Base-by-base conservation (phyloP, 2,113 vertebrate species). In the Actinemys pallida region DNA sequence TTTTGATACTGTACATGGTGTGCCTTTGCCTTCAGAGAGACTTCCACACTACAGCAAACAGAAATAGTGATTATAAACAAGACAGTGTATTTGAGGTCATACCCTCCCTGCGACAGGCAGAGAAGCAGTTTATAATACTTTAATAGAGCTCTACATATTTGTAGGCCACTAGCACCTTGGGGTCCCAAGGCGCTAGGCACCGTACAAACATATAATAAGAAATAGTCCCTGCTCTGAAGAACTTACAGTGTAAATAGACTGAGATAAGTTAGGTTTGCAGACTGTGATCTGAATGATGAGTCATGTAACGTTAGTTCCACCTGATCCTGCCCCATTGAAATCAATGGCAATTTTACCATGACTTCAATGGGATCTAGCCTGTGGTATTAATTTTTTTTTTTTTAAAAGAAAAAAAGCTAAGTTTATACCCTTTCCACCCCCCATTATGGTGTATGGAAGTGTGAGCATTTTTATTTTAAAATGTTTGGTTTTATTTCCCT, bases 171-270 rank as follows among this genome's bases (percentile, higher is more conserved):
- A 80, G 47, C 59, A 35, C 27, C 14, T 22, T 35, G 59, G 29
- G 59, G 89, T 35, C 52, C 83, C 75, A 54, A 19, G 84, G 65
- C 88, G 47, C n/a, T 89, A 87, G 89, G 90, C 83, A 94, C 79
- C 47, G 81, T 85, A 79, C 79, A 95, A 91, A 92, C 83, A 79
- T 81, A 42, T 96, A 93, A 96, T 94, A 75, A 96, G 95, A 96
- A 80, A 88, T 90, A 96, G 93, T 95, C 95, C 89, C 42, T 87
- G 42, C 50, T 85, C 50, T 88, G 86, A 92, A 88, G 87, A 95
- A 27, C 50, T 85, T 83, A 59, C 75, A 81, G 62, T 83, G 54
- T 83, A 95, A 96, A 95, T 17, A 90, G 79, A 8, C 93, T 80
- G 25, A 95, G 57, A 88, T 0, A 8, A 54, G 88, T 82, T 62